Percentiles rank a stretch among this genome's conserved stretches.
These are phyloP conservation scores for Guaruba guarouba DNA, from an alignment of 2,113 vertebrate species.

Conservation along the genomic window DNA sequence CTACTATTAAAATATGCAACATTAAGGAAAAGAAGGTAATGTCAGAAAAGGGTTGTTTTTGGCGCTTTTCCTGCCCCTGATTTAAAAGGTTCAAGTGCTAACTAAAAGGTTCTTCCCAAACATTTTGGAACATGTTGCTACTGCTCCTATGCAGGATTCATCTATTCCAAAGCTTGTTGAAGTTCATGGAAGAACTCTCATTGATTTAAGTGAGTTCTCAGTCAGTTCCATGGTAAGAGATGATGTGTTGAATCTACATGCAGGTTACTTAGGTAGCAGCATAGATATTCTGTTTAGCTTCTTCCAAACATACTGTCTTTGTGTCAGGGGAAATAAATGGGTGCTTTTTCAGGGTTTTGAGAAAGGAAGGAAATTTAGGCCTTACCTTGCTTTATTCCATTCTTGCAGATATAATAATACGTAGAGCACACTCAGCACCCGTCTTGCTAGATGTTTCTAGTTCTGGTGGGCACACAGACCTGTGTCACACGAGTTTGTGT, in stretches of 20 bases:
- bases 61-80: neutral
- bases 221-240: neutral
- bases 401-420: slow-evolving; percentile 11
- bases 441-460: slow-evolving; percentile 2
- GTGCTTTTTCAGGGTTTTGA: neutral
- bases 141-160: neutral
- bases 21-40: slow-evolving; percentile 16
- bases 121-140: neutral
- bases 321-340: neutral
- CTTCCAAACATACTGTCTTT: neutral
- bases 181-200: neutral
- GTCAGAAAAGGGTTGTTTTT: slow-evolving; percentile 21
- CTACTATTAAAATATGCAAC: neutral
- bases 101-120: neutral
- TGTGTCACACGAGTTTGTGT: neutral
- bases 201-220: neutral
- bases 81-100: neutral
- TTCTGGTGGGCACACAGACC: neutral
- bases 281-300: neutral
- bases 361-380: neutral
- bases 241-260: neutral
- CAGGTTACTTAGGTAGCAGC: neutral
- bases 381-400: slow-evolving; percentile 5
- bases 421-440: neutral
- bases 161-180: neutral